phyloP scores from a whole-genome alignment of 2,113 vertebrate species.

The Rhinolophus sinicus region DNA sequence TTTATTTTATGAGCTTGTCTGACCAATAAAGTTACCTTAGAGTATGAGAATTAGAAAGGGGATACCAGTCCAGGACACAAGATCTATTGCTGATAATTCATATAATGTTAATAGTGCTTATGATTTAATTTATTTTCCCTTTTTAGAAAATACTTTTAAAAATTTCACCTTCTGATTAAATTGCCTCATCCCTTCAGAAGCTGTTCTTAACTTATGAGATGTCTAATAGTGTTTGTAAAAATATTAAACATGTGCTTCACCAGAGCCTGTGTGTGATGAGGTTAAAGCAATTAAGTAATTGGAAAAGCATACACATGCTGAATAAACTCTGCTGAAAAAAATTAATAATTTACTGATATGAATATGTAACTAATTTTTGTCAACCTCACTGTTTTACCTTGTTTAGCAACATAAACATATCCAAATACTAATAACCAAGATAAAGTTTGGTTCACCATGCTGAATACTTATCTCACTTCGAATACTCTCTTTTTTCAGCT shows the following conservation, averaged over 20 bases:
- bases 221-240: neutral
- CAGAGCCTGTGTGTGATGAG: neutral
- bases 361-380: neutral
- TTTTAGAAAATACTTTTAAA: neutral
- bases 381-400: neutral
- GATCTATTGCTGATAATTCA: neutral
- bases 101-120: neutral
- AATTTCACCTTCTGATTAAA: neutral
- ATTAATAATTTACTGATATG: neutral
- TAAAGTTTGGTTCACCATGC: neutral
- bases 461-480: neutral
- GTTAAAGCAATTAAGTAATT: slow-evolving; percentile 44
- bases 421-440: neutral
- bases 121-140: neutral
- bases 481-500: neutral
- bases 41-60: neutral
- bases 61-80: neutral
- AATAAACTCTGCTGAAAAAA: neutral
- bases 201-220: slow-evolving; percentile 15
- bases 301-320: neutral
- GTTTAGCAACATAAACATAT: neutral
- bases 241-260: neutral
- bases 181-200: neutral
- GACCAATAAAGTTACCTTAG: neutral
- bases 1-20: neutral